These are phyloP conservation scores for Avahi laniger DNA, from an alignment of 2,797 vertebrate genomes.

Conservation along the genomic window DNA sequence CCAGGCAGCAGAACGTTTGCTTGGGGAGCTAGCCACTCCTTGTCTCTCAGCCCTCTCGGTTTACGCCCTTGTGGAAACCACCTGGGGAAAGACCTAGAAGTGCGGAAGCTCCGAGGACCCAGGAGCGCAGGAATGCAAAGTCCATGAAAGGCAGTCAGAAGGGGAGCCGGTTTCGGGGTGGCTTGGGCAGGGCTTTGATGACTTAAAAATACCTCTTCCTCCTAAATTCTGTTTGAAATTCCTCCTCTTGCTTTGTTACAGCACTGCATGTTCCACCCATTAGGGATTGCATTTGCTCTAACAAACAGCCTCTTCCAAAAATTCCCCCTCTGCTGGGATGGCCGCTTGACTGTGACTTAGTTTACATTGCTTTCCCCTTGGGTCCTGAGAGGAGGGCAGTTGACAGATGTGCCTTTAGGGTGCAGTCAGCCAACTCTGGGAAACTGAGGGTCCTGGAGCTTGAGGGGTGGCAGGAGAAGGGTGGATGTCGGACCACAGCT, in stretches of 20 bases:
- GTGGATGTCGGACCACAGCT: accelerated
- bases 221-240: accelerated
- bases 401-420: background rate
- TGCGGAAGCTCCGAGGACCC: accelerated
- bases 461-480: background rate
- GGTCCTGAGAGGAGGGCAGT: accelerated
- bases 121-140: accelerated
- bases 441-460: background rate
- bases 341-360: accelerated
- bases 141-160: accelerated
- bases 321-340: background rate
- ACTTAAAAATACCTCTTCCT: background rate
- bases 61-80: background rate
- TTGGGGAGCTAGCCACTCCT: accelerated
- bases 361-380: no score
- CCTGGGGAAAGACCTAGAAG: background rate
- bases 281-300: background rate
- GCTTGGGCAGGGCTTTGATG: background rate
- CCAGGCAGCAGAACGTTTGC: accelerated
- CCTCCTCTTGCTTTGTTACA: background rate
- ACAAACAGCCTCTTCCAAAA: background rate
- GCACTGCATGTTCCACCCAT: accelerated
- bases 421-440: accelerated
- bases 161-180: background rate
- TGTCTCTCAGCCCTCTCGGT: background rate